Conservation (phyloP, 2,888 invertebrate species). For the Marronus borbonicus region DNA sequence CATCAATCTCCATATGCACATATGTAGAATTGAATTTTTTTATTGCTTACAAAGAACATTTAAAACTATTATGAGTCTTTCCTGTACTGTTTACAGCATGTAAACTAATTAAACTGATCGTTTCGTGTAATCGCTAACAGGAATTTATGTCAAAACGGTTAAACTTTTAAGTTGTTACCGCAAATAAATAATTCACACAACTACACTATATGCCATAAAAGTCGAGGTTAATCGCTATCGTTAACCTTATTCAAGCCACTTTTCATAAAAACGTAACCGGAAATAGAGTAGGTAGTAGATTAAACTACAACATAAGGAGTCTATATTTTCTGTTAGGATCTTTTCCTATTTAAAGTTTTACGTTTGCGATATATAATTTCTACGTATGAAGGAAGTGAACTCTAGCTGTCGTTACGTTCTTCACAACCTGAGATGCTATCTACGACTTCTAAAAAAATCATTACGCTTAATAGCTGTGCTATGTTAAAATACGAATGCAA, state of each 20-base stretch:
- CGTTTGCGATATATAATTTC: neutral
- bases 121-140: neutral
- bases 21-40: constrained; percentile 11
- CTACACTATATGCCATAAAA: neutral
- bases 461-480: too few species aligned
- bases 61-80: neutral
- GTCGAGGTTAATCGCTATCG: constrained; percentile 8
- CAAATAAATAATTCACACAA: constrained; percentile 14
- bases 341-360: neutral
- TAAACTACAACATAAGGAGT: neutral
- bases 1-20: neutral
- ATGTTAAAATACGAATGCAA: too few species aligned
- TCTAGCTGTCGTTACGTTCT: too few species aligned
- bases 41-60: neutral
- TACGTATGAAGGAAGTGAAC: neutral
- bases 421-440: too few species aligned
- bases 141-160: neutral
- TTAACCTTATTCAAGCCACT: constrained; percentile 2
- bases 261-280: constrained; percentile 8
- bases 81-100: neutral
- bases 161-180: constrained; percentile 3
- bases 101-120: constrained; percentile 1
- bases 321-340: neutral
- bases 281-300: constrained; percentile 4
- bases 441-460: too few species aligned